Conservation (phyloP, 1,140 invertebrate genomes). For the Drosophila sp. region DNA sequence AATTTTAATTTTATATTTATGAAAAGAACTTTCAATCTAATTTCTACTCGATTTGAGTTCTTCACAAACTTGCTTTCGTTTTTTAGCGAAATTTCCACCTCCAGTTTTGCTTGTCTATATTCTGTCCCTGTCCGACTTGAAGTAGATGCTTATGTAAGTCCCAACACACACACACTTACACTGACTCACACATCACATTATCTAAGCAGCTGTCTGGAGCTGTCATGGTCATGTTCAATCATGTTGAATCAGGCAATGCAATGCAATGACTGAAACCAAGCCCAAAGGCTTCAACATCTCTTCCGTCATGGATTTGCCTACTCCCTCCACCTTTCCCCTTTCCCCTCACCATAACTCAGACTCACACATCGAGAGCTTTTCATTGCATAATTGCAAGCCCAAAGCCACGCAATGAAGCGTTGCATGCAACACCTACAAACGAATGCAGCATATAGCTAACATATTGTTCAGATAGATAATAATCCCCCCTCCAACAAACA, state of each 20-base stretch:
- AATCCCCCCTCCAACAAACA: conserved; percentile 55
- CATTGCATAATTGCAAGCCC: conserved; percentile 59
- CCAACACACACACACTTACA: neutral
- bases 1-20: no score
- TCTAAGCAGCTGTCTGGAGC: conserved; percentile 28
- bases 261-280: conserved; percentile 48
- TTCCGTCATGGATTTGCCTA: conserved; percentile 67
- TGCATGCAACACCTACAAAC: conserved; percentile 22
- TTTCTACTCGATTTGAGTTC: no score
- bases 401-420: conserved; percentile 54
- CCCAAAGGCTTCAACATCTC: conserved; percentile 46
- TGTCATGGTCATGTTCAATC: conserved; percentile 74
- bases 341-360: conserved; percentile 1
- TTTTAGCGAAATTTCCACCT: neutral
- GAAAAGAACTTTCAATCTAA: no score
- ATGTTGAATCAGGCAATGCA: conserved; percentile 53
- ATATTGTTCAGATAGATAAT: conserved; percentile 61
- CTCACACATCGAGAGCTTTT: conserved; percentile 1
- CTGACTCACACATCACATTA: conserved; percentile 6
- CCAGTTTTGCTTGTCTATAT: neutral
- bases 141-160: conserved; percentile 16
- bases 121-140: neutral
- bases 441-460: conserved; percentile 31
- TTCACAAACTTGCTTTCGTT: no score
- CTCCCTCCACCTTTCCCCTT: neutral